phyloP scores from a whole-genome alignment of 2,888 invertebrate species.

The Onchidella celtica region DNA sequence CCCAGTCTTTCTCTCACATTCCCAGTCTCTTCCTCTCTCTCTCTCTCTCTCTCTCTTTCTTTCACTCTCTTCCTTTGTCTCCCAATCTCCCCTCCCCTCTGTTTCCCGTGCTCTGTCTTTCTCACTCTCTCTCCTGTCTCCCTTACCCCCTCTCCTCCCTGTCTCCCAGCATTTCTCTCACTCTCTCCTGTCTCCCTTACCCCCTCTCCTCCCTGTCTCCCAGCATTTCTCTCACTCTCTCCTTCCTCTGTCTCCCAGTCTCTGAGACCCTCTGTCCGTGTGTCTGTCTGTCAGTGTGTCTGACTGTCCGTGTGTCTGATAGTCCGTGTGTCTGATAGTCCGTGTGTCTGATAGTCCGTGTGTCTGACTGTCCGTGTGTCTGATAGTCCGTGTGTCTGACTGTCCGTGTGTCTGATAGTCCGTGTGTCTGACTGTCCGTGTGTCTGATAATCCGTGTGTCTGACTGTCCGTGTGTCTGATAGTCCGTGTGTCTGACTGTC shows the following conservation, averaged over 20 bases:
- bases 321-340: not conserved
- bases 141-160: not conserved
- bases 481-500: too few species aligned
- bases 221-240: not conserved
- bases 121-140: not conserved
- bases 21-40: not conserved
- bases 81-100: not conserved
- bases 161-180: conserved; percentile 2
- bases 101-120: not conserved
- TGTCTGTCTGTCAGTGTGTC: not conserved
- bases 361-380: not conserved
- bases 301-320: not conserved
- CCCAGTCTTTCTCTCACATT: not conserved
- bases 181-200: not conserved
- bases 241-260: not conserved
- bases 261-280: not conserved
- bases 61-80: not conserved
- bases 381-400: too few species aligned
- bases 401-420: too few species aligned
- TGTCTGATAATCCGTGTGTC: too few species aligned
- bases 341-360: not conserved
- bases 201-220: not conserved
- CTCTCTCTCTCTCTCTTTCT: not conserved
- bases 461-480: too few species aligned
- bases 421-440: too few species aligned